Base-by-base conservation (phyloP, 2,888 invertebrate species). In the Beris morrisii region DNA sequence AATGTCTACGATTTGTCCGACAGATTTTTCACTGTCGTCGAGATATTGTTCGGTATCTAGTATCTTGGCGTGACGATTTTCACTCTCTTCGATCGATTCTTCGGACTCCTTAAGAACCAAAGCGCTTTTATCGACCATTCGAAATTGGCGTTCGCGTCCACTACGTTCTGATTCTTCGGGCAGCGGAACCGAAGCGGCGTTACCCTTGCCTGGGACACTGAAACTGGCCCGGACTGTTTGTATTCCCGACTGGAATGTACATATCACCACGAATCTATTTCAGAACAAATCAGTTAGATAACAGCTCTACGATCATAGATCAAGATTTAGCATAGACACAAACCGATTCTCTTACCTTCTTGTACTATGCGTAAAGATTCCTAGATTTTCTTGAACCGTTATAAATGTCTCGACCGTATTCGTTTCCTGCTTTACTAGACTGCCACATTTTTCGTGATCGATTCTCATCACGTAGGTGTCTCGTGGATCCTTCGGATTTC, bases 181-280 rank as follows among this genome's bases (percentile, higher is more conserved):
- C 5, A 64, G 38, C 0, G 75, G 72, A 6, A 76, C 73, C 3
- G 79, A 74, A 0, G 77, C 76, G 12, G 75, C 74, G 52, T 85
- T 85, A 50, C 82, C 84, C 13, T 84, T 83, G 69, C 87, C 86
- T 0, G 89, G 89, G 67, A 89, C 80, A 70, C 87, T 88, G 73
- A 89, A 87, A 74, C 91, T 91, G 32, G 92, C 92, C 71, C 91
- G 83, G 7, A 92, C 91, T 0, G 92, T 91, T 74, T 92, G 83
- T 32, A 91, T 90, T 76, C 92, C 91, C 1, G 92, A 91, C 74
- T 91, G 89, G 76, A 90, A 91, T 43, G 90, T 89, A 75, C 92
- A 92, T 12, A 92, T 84, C 2, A 92, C 92, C 63, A 92, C 82
- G 75, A 92, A 92, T 71, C 91, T 86, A 75, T 13, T 22, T 22